Evolutionary conservation across 2,888 invertebrate species (phyloP), one percentile per base, ranked within the genome.

Genomic region (Drosophila cognata): DNA sequence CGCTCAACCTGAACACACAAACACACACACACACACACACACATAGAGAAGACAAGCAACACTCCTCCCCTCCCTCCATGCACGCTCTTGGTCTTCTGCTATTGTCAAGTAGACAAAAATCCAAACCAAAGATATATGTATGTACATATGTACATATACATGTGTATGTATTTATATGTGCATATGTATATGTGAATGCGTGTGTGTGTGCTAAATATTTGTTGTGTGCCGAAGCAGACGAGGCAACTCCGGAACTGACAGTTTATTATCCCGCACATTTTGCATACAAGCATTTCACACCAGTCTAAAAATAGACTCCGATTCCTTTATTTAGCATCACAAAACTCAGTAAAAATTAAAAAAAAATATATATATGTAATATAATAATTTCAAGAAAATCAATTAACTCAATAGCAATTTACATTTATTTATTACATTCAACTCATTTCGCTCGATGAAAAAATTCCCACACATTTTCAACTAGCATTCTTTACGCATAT

Each of bases 91-190:
- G 46, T 41, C 65, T 59, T 48, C 46, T 36, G 62, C 64, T 76
- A 70, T 81, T 81, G 80, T 78, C 67, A 75, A 78, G 64, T 78
- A 65, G 78, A 75, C 75, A 78, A 71, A 80, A 81, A 75, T 28
- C 68, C 66, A 69, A 60, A 52, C 38, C 52, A 80, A 74, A 74
- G 66, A 74, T 67, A 56, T 78, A 56, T 75, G 62, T 71, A 53
- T 67, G 46, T 65, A 21, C 16, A 36, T n/a, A 35, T 35, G 35
- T 7, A 25, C 16, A 48, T 16, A 4, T 25, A 46, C 25, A 33
- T 36, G 16, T 36, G 6, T 21, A 43, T 43, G 5, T 21, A 11
- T 43, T 21, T 43, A 5, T n/a, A 6, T 43, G 16, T 43, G 5
- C 6, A 21, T 21, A 21, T 21, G 11, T 21, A n/a, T n/a, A 38